These are phyloP conservation scores for Magallana angulata DNA, from an alignment of 1,140 invertebrate genomes.

Conservation along the genomic window DNA sequence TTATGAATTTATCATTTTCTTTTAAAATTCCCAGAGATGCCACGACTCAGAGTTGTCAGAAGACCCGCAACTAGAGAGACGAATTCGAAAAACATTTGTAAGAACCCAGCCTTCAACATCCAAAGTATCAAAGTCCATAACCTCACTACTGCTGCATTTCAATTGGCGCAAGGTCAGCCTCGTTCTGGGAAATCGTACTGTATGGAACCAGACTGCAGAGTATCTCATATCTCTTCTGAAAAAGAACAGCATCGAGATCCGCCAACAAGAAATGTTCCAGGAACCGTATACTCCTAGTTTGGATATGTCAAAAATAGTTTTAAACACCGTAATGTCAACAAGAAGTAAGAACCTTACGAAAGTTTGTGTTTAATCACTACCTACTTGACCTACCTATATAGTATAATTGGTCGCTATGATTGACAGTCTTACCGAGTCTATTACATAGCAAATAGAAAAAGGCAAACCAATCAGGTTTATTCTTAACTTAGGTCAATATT, in stretches of 20 bases:
- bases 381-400: too few relatives aligned
- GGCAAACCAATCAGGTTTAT: too few relatives aligned
- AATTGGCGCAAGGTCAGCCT: conserved; percentile 96
- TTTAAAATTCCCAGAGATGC: conserved; percentile 80
- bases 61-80: conserved; percentile 31
- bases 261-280: conserved; percentile 49
- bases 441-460: too few relatives aligned
- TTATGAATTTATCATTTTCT: too few relatives aligned
- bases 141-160: conserved; percentile 92
- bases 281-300: conserved; percentile 46
- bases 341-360: conserved; percentile 85
- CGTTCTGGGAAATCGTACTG: conserved; percentile 87
- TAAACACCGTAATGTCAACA: conserved; percentile 58
- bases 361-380: too few relatives aligned
- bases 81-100: conserved; percentile 88
- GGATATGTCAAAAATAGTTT: conserved; percentile 51
- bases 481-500: too few relatives aligned
- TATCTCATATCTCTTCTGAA: conserved; percentile 86
- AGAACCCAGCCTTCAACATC: conserved; percentile 95
- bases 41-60: conserved; percentile 55
- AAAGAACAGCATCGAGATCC: conserved; percentile 87
- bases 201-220: conserved; percentile 88
- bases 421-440: too few relatives aligned
- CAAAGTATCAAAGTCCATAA: conserved; percentile 95
- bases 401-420: too few relatives aligned